Evolutionary conservation across 2,888 invertebrate species (phyloP), one percentile per base, ranked within the genome.

Genomic region (Drosophila sordidula): DNA sequence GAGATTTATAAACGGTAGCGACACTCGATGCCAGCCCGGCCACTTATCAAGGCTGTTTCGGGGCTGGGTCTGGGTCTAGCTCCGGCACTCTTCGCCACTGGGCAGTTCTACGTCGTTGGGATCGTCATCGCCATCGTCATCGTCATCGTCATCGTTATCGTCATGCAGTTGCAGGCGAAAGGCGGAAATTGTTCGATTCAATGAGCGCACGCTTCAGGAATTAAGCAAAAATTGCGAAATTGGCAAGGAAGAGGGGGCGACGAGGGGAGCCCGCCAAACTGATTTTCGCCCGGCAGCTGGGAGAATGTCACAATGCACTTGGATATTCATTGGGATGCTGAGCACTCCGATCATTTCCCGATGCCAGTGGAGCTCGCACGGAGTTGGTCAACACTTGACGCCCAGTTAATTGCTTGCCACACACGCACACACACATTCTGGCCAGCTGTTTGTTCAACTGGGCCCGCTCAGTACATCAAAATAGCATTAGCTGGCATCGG

Each of bases 1-100:
- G 63, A 70, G 65, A 85, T 79, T 83, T 86, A 80, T 78, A 83
- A 88, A 78, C 83, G 86, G 86, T 77, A 76, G 52, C 70, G 66
- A 32, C 45, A 25, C 54, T 18, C 18, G 26, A 26, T 49, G 8
- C 8, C 16, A 32, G 25, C 42, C 18, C 9, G 26, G 22, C 49
- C 26, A 26, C 46, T 26, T 50, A 41, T 54, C 64, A 78, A 70
- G 70, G 79, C 62, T 77, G 49, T 46, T 54, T 38, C 46, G 39
- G 49, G 29, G 52, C 66, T 72, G 39, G 49, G 25, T 58, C 66
- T 72, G 39, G 49, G 34, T 57, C 66, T 72, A 26, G 39, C 32
- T 56, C 16, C 39, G 49, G 5, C 26, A 26, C 39, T 16, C 1
- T 39, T 38, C 34, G 41, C 16, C 44, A 34, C 22, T 41, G 41